Conservation (phyloP, 2,113 vertebrate genomes). For the Petrocephalus zakoni region DNA sequence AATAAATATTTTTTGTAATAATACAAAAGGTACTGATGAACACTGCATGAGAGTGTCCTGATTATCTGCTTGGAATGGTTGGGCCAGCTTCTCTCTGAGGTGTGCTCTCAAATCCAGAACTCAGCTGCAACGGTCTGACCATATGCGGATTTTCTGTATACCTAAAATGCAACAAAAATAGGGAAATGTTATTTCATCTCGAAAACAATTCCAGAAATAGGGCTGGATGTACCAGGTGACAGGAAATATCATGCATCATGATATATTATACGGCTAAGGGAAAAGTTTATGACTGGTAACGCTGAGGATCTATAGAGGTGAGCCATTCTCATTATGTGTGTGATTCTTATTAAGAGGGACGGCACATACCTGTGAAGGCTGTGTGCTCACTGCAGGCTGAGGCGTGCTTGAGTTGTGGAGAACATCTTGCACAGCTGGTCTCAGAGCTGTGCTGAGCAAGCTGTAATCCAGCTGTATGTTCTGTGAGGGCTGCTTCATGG, state of each 20-base stretch:
- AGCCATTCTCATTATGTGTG: not conserved
- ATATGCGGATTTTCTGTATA: slow-evolving; percentile 53
- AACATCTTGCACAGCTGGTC: slow-evolving; percentile 38
- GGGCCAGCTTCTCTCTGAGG: not conserved
- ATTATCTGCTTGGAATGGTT: slow-evolving; percentile 6
- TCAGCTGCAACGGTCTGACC: slow-evolving; percentile 50
- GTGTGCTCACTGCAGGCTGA: slow-evolving; percentile 40
- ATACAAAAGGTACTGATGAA: slow-evolving; percentile 31
- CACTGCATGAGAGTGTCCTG: not conserved
- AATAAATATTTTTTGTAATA: slow-evolving; percentile 54
- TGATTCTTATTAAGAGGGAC: not conserved
- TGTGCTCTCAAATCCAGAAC: slow-evolving; percentile 51
- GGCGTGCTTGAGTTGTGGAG: slow-evolving; percentile 33
- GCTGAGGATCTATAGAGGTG: not conserved
- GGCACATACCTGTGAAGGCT: slow-evolving; percentile 53
- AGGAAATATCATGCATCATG: not conserved
- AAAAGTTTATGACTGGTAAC: not conserved
- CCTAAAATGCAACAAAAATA: slow-evolving; percentile 41
- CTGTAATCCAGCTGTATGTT: slow-evolving; percentile 35
- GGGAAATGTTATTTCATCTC: not conserved
- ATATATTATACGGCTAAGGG: not conserved
- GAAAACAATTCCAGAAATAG: not conserved
- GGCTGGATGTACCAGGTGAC: not conserved
- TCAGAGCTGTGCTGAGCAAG: slow-evolving; percentile 36
- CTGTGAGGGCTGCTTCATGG: slow-evolving; percentile 38